These are phyloP conservation scores for Vipera ursinii DNA, from an alignment of 2,797 vertebrate species.

Conservation along the genomic window DNA sequence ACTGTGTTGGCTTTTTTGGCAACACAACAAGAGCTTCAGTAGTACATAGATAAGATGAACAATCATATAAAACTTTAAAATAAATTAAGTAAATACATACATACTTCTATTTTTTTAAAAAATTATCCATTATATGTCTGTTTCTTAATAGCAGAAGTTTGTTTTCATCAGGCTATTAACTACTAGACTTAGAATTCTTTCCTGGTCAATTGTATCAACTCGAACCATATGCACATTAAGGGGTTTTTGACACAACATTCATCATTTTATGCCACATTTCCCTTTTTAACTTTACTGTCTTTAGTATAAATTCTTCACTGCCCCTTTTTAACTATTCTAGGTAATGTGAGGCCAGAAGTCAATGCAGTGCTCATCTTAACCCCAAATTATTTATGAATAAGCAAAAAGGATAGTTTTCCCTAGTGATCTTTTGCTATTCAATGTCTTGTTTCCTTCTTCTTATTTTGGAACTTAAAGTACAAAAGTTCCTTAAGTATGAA, in stretches of 20 bases:
- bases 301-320: neutral
- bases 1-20: too few species aligned
- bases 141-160: neutral
- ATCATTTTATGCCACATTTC: neutral
- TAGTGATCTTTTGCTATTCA: neutral
- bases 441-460: conserved; percentile 21
- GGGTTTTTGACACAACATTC: neutral
- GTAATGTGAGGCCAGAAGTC: neutral
- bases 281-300: neutral
- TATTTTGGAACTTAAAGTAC: neutral
- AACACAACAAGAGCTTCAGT: neutral
- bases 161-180: neutral
- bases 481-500: neutral
- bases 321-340: neutral
- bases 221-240: neutral
- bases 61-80: neutral
- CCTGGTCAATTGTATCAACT: neutral
- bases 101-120: neutral
- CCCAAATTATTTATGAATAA: neutral
- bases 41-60: neutral
- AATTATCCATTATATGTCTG: neutral
- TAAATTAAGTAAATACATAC: neutral
- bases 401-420: neutral
- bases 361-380: neutral
- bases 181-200: neutral